phyloP scores from a whole-genome alignment of 2,797 vertebrate genomes.

The Chaetophractus vellerosus region DNA sequence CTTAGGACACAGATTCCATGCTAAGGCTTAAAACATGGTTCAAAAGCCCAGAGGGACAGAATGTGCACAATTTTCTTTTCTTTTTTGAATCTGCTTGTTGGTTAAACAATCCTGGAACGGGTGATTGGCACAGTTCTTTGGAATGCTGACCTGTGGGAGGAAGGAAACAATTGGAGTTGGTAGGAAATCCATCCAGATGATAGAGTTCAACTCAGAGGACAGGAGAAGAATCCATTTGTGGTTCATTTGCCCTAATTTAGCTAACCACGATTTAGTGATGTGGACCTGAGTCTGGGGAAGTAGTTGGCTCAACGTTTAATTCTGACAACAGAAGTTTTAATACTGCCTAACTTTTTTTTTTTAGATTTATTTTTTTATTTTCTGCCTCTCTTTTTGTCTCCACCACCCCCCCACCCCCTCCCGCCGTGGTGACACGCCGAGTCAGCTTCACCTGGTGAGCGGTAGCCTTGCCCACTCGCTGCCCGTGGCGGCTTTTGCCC shows the following conservation, averaged over 20 bases:
- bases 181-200: background rate
- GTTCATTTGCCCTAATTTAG: background rate
- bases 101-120: background rate
- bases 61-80: background rate
- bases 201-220: background rate
- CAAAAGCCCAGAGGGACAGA: background rate
- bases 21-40: background rate
- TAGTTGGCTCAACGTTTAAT: slow-evolving; percentile 51
- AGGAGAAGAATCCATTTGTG: background rate
- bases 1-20: background rate
- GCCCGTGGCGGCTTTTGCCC: no score
- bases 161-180: background rate
- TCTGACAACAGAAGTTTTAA: slow-evolving; percentile 47
- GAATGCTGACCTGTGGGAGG: background rate
- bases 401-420: no score
- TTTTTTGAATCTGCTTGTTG: background rate
- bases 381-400: no score
- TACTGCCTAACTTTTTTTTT: slow-evolving; percentile 66
- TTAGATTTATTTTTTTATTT: no score
- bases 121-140: background rate
- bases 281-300: background rate
- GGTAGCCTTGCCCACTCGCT: no score
- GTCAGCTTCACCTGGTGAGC: no score
- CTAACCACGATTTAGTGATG: slow-evolving; percentile 49
- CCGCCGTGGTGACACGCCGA: no score